These are phyloP conservation scores for Ariopsis seemanni DNA, from an alignment of 2,113 vertebrate species.

Conservation along the genomic window DNA sequence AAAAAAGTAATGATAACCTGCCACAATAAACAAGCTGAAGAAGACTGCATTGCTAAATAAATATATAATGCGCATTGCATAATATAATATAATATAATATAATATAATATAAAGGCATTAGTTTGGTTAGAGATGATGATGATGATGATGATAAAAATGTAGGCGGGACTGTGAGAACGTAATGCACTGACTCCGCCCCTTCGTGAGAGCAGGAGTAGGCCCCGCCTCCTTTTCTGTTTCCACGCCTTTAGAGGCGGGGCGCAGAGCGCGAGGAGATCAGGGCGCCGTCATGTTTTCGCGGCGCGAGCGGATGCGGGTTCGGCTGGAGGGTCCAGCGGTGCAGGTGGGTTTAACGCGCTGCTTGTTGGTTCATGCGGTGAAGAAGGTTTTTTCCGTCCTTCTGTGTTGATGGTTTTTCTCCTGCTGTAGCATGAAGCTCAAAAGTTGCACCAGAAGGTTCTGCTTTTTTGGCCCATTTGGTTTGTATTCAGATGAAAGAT, in stretches of 20 bases:
- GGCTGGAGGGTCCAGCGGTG: neutral
- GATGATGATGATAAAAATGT: too few species aligned
- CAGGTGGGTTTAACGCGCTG: neutral
- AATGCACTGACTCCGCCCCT: neutral
- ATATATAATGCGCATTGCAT: neutral
- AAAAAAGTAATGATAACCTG: too few species aligned
- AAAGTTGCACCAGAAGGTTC: constrained; percentile 27
- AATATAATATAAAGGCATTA: neutral
- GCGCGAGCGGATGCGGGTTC: neutral
- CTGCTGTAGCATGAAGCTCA: constrained; percentile 2
- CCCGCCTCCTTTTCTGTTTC: constrained; percentile 25
- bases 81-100: neutral
- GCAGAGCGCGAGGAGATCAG: constrained; percentile 13
- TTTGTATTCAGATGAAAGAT: neutral
- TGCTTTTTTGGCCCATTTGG: neutral
- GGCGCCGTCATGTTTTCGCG: neutral
- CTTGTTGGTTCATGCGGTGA: neutral
- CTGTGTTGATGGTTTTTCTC: neutral
- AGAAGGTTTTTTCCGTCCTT: neutral
- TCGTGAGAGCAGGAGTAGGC: neutral
- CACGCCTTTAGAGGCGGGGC: constrained; percentile 30
- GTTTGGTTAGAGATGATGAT: too few species aligned
- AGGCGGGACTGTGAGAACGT: neutral
- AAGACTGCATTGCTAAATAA: neutral
- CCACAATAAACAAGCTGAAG: too few species aligned